Evolutionary conservation across 2,888 invertebrate species (phyloP), one percentile per base, ranked within the genome.

Genomic region (Neoascia interrupta): DNA sequence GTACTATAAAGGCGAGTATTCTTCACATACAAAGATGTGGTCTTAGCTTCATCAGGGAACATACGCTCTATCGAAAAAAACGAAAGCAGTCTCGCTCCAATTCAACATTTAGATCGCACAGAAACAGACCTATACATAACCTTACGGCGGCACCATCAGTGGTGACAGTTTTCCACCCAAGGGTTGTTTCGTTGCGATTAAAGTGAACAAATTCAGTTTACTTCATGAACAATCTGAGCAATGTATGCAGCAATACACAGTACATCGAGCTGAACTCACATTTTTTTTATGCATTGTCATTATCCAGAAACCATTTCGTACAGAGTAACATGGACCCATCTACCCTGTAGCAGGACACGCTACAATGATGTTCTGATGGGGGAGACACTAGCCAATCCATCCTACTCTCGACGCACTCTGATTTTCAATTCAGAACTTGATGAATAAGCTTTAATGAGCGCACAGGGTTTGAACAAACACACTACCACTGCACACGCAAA

Each of bases 371-470:
- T 26, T 43, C 16, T 10, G 3, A 18, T 31, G 31, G 31, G 8
- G 16, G n/a, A 11, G 13, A 11, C 36, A 36, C 8, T 6, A 41
- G 5, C 16, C 18, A 54, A 37, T 45, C 68, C 58, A 54, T 41
- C 66, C 56, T 19, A 41, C 54, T 68, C 66, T 70, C 73, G 79
- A 79, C 73, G 79, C 74, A 74, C 68, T 80, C 63, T 80, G 80
- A 80, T 80, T 80, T 80, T 80, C 80, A 74, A 80, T 80, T 80
- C 80, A 80, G 63, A 74, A 80, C 56, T 80, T 80, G 80, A 80
- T 80, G 80, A 80, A 74, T 80, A 80, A 80, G 80, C 80, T 80
- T 74, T 80, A 80, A 80, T 69, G 80, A 80, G 74, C 74, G 69
- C 73, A 72, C 47, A 64, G 63, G 58, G 43, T 58, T 64, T 16